Evolutionary conservation across 2,797 vertebrate species (phyloP).

Genomic region (Mormyrus hasselquistii): DNA sequence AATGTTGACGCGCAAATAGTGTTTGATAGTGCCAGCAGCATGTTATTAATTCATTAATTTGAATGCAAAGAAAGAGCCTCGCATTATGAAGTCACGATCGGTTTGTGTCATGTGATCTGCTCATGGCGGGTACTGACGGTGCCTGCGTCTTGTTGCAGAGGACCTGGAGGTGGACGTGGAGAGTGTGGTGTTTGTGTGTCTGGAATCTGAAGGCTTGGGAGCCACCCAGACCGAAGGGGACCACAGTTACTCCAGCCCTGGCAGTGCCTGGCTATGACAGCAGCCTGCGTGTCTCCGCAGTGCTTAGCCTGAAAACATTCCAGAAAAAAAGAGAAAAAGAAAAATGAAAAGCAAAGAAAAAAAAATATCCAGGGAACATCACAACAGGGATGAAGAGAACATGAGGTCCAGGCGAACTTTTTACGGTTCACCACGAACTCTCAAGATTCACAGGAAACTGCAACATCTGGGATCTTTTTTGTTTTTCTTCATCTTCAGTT

Average conservation of each 20-base stretch:
- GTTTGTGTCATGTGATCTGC: background rate
- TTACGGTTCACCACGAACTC: background rate
- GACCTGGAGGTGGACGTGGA: conserved; percentile 86
- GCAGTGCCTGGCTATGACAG: conserved; percentile 68
- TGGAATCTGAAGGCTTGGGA: conserved; percentile 66
- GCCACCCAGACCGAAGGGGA: conserved; percentile 62
- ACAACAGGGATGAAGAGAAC: background rate
- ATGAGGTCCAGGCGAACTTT: background rate
- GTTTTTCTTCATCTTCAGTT: background rate
- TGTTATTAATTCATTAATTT: background rate
- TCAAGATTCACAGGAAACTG: background rate
- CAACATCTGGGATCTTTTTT: background rate
- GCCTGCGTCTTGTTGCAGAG: conserved; percentile 56
- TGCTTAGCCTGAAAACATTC: conserved; percentile 31
- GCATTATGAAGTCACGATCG: background rate
- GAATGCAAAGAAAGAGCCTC: background rate
- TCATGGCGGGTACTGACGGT: conserved; percentile 11
- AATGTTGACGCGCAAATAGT: background rate
- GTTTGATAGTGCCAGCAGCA: background rate
- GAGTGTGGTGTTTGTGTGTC: conserved; percentile 64
- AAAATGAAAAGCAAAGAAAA: background rate
- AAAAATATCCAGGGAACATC: background rate
- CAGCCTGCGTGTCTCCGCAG: background rate
- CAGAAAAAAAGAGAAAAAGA: conserved; percentile 22
- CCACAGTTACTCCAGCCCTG: conserved; percentile 82